Percentiles rank a stretch among this genome's conserved stretches.
Evolutionary conservation across 2,113 vertebrate species (phyloP).

Genomic region (Amphiprion percula): DNA sequence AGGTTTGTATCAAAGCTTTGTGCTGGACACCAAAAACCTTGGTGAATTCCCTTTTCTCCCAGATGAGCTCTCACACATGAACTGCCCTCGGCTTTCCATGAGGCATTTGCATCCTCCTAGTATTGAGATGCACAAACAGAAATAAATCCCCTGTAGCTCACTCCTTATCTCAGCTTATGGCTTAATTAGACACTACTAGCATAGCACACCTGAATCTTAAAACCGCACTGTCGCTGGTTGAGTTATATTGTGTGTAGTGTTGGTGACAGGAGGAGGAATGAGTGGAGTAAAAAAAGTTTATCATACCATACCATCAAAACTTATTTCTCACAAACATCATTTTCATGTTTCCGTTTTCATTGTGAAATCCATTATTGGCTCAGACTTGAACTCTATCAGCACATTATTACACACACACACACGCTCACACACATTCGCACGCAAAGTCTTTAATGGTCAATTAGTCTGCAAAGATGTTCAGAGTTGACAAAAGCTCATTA

Average conservation of each 20-base stretch:
- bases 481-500: slow-evolving; percentile 13
- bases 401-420: too few relatives aligned
- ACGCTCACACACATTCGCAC: not conserved
- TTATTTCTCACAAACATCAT: not conserved
- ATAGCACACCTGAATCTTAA: not conserved
- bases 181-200: not conserved
- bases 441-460: not conserved
- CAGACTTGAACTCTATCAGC: not conserved
- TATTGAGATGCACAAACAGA: slow-evolving; percentile 10
- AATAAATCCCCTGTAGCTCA: not conserved
- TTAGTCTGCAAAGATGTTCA: slow-evolving; percentile 4
- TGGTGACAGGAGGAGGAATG: too few relatives aligned
- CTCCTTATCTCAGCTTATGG: not conserved
- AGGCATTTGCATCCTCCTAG: not conserved
- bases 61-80: slow-evolving; percentile 14
- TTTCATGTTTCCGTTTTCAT: not conserved
- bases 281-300: too few relatives aligned
- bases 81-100: slow-evolving; percentile 5
- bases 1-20: slow-evolving; percentile 47
- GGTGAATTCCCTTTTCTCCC: slow-evolving; percentile 5
- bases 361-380: not conserved
- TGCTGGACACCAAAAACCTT: slow-evolving; percentile 20
- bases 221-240: not conserved
- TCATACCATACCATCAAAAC: too few relatives aligned
- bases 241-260: too few relatives aligned